Conservation (phyloP, 2,113 vertebrate genomes). For the Tupaia chinensis region DNA sequence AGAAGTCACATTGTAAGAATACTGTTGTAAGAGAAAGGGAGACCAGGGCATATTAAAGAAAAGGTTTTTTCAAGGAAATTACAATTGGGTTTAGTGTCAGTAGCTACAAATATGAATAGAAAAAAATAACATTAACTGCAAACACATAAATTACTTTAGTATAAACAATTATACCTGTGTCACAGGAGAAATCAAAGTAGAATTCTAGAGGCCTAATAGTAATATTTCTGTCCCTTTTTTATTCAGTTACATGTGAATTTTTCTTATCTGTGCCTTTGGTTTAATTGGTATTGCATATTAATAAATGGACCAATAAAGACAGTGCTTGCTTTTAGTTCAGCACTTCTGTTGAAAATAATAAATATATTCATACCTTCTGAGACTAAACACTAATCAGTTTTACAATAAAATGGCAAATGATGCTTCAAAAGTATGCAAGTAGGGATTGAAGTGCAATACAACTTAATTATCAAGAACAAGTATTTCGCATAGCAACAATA, state of each 20-base stretch:
- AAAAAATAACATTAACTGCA: slow-evolving; percentile 20
- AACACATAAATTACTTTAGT: neutral
- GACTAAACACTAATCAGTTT: slow-evolving; percentile 36
- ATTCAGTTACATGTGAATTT: neutral
- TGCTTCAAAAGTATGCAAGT: neutral
- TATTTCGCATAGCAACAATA: neutral
- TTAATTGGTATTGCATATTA: slow-evolving; percentile 31
- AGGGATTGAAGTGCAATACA: slow-evolving; percentile 14
- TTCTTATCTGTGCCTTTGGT: slow-evolving; percentile 38
- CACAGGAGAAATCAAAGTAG: neutral
- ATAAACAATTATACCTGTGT: neutral
- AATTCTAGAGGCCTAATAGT: neutral
- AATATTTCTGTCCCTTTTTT: slow-evolving; percentile 14
- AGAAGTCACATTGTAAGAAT: neutral
- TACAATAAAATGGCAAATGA: slow-evolving; percentile 34
- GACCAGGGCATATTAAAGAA: neutral
- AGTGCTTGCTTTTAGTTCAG: slow-evolving; percentile 3
- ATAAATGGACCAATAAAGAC: neutral
- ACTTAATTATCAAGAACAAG: slow-evolving; percentile 32
- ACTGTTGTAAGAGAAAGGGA: neutral
- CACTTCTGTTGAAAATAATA: slow-evolving; percentile 10
- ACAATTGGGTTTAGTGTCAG: neutral
- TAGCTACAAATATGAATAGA: neutral
- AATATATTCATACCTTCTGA: neutral
- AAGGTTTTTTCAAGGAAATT: neutral